Conservation (phyloP, 2,797 vertebrate species). For the Caiman crocodilus region DNA sequence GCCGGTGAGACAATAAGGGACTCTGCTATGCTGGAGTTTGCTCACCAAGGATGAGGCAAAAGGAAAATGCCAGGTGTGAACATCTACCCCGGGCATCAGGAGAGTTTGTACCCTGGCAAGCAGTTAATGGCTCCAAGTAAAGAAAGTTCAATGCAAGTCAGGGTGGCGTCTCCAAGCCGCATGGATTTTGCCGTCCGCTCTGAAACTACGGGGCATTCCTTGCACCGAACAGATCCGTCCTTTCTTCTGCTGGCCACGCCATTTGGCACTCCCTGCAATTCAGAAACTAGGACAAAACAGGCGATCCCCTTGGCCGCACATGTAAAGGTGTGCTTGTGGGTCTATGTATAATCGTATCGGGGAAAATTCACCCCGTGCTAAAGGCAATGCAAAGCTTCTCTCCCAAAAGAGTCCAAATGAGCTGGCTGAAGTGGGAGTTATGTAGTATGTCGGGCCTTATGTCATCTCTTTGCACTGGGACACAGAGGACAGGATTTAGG, state of each 20-base stretch:
- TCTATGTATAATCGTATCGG: background rate
- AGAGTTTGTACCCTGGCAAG: background rate
- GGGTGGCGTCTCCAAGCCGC: background rate
- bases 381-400: background rate
- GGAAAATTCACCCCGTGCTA: background rate
- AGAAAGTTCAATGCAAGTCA: background rate
- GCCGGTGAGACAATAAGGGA: background rate
- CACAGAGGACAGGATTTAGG: slow-evolving; percentile 7
- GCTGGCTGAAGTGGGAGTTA: background rate
- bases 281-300: too few species aligned
- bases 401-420: background rate
- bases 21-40: background rate
- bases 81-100: background rate
- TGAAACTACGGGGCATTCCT: background rate
- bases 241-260: background rate
- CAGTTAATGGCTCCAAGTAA: background rate
- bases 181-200: background rate
- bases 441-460: background rate
- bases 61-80: background rate
- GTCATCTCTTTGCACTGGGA: background rate
- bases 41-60: background rate
- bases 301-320: too few species aligned
- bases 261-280: background rate
- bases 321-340: too few species aligned
- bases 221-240: background rate